Evolutionary conservation across 2,888 invertebrate species (phyloP), one percentile per base, ranked within the genome.

Genomic region (Anaspis maculata): DNA sequence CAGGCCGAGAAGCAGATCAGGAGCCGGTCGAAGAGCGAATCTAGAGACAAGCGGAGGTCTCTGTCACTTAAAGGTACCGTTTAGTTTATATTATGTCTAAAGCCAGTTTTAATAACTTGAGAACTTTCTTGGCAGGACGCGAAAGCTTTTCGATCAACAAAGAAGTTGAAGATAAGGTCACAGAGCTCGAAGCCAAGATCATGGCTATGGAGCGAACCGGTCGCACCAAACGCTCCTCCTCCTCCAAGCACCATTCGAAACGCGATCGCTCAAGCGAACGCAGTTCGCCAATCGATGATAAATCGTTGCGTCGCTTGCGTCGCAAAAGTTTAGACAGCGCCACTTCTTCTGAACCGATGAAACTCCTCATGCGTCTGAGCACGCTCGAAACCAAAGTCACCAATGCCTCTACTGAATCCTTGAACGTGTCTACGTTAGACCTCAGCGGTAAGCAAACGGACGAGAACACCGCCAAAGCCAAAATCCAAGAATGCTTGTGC

Each of bases 131-230:
- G 45, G 13, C 35, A 57, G 59, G 63, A 4, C 74, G 83, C 45
- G 86, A 88, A 60, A 83, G 84, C 15, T 74, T 86, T 47, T 79
- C 82, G 5, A 73, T 87, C 26, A 80, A 83, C 9, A 86, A 85
- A 60, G 87, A 88, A 61, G 75, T 90, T 11, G 90, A 90, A 61
- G 83, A 84, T 42, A 89, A 89, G 60, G 70, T 89, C 26, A 74
- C 74, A n/a, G 83, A 86, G 57, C 62, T 88, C 37, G 87, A 88
- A 65, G 78, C 74, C 29, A 86, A 85, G 66, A 80, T 87, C 27
- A 71, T 76, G 33, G 71, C 77, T 42, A 61, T 85, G 31, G 83
- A 84, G 54, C 67, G 63, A 3, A 64, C 65, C 3, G 64, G 65
- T 2, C 64, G 62, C 37, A 53, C 54, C 23, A 59, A 49, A 55